phyloP scores from a whole-genome alignment of 2,113 vertebrate species.

The Cyanoliseus patagonus region DNA sequence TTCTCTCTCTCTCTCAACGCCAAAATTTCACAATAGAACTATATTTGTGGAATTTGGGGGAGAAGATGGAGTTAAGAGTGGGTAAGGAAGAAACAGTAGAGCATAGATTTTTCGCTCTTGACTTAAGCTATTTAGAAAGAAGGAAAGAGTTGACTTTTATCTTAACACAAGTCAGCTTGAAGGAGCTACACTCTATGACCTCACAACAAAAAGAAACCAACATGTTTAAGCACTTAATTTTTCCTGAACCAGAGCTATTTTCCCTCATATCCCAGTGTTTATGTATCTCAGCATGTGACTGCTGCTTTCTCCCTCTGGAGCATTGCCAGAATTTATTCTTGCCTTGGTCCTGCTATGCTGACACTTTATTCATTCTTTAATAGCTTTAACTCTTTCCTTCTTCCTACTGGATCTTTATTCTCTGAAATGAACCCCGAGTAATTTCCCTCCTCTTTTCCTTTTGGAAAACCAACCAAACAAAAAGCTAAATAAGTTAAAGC shows the following conservation, averaged over 20 bases:
- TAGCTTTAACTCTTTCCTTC: not conserved
- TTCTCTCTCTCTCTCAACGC: not conserved
- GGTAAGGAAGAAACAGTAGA: not conserved
- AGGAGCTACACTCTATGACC: not conserved
- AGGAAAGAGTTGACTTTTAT: not conserved
- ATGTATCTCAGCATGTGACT: not conserved
- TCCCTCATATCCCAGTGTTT: not conserved
- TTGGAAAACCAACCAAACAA: not conserved
- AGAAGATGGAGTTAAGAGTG: not conserved
- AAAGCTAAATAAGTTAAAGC: not conserved
- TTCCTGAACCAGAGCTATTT: not conserved
- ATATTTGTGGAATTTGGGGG: accelerated
- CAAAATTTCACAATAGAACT: not conserved
- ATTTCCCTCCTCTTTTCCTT: not conserved
- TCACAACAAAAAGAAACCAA: not conserved
- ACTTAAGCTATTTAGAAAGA: not conserved
- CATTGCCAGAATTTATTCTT: not conserved
- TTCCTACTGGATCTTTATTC: not conserved
- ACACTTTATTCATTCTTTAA: not conserved
- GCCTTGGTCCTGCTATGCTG: not conserved
- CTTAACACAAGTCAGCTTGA: not conserved
- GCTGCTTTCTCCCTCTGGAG: not conserved
- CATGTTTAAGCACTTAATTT: not conserved
- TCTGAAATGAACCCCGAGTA: not conserved
- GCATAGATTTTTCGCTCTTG: not conserved